A percentile compares a stretch with the other conserved stretches of the same genome.
Evolutionary conservation across 2,888 invertebrate genomes (phyloP).

Genomic region (Clepsis dumicolana): DNA sequence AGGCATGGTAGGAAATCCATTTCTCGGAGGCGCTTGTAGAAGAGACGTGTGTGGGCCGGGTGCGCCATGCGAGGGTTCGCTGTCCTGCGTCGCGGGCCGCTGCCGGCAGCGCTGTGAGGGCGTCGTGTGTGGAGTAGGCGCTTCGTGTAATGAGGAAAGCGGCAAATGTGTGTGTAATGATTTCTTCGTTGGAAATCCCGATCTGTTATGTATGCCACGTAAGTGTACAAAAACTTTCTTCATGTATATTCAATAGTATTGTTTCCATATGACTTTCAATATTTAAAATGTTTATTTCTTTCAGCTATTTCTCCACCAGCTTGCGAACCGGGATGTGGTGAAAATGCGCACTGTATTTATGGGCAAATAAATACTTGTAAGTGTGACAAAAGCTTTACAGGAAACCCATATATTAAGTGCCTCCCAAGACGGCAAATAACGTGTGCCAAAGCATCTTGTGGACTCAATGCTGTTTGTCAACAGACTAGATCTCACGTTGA

Average conservation of each 20-base stretch:
- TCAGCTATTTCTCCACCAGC: constrained; percentile 91
- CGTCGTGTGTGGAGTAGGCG: constrained; percentile 95
- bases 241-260: constrained; percentile 11
- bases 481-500: constrained; percentile 91
- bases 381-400: constrained; percentile 93
- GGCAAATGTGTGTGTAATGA: constrained; percentile 95
- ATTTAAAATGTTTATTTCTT: constrained; percentile 55
- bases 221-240: constrained; percentile 74
- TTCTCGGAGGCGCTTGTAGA: constrained; percentile 94
- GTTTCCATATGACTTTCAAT: not conserved
- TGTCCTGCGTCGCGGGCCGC: constrained; percentile 94
- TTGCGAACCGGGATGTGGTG: constrained; percentile 93
- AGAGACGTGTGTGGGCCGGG: constrained; percentile 93
- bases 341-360: constrained; percentile 95
- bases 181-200: constrained; percentile 95
- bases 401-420: constrained; percentile 95
- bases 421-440: constrained; percentile 89
- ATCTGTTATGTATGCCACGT: constrained; percentile 96
- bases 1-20: constrained; percentile 95
- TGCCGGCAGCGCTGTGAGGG: constrained; percentile 96
- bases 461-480: constrained; percentile 92
- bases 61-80: constrained; percentile 91
- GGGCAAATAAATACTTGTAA: constrained; percentile 91
- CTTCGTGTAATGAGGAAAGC: constrained; percentile 92
- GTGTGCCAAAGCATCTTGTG: constrained; percentile 91